These are phyloP conservation scores for Riparia riparia DNA, from an alignment of 2,113 vertebrate species.

Conservation along the genomic window DNA sequence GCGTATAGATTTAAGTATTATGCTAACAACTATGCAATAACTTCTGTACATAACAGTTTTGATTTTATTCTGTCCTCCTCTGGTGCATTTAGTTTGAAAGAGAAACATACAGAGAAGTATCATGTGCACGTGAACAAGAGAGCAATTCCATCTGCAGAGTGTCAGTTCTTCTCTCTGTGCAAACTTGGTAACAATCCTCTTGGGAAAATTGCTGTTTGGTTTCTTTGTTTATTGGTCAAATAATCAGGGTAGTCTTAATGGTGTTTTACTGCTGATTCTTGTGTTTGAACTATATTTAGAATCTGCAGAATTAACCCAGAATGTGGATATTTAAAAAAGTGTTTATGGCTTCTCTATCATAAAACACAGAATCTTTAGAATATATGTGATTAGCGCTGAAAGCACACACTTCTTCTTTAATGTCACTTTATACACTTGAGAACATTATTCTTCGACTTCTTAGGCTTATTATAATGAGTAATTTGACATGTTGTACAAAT, in stretches of 20 bases:
- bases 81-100: background rate
- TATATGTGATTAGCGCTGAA: background rate
- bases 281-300: background rate
- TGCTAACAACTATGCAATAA: background rate
- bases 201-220: background rate
- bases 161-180: background rate
- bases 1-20: background rate
- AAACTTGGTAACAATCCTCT: background rate
- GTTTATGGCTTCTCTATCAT: background rate
- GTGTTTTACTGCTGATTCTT: background rate
- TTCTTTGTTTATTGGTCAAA: background rate
- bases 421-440: background rate
- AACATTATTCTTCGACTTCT: conserved; percentile 3
- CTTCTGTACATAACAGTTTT: background rate
- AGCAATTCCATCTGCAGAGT: background rate
- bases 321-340: background rate
- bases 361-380: background rate
- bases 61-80: background rate
- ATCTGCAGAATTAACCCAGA: background rate
- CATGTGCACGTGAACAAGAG: background rate
- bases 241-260: background rate
- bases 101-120: background rate
- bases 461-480: background rate
- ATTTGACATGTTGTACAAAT: background rate
- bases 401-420: background rate